These are phyloP conservation scores for Drosophila cracens DNA, from an alignment of 2,888 invertebrate species.

Conservation along the genomic window DNA sequence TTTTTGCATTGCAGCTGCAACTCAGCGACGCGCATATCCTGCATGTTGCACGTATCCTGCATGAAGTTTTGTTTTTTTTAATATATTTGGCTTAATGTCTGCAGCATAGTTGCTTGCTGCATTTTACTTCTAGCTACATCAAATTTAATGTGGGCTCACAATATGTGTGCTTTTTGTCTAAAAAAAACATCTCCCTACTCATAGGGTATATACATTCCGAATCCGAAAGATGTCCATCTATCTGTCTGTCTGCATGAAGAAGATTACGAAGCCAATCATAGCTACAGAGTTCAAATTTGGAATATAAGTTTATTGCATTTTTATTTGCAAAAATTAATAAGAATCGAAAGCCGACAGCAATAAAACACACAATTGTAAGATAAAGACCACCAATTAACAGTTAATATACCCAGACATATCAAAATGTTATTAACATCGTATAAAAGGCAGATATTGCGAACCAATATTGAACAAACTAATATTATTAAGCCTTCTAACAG, in stretches of 20 bases:
- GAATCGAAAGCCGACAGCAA: neutral
- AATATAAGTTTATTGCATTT: neutral
- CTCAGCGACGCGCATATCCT: slow-evolving; percentile 67
- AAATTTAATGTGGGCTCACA: neutral
- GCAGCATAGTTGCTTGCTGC: neutral
- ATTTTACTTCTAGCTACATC: neutral
- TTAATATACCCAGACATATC: neutral
- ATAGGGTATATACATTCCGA: neutral
- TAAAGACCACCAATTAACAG: neutral
- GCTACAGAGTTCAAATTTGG: neutral
- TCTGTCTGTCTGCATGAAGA: neutral
- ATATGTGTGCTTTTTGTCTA: neutral
- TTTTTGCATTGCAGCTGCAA: slow-evolving; percentile 63
- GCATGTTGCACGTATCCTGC: slow-evolving; percentile 45
- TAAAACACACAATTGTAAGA: neutral
- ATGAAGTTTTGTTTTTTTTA: slow-evolving; percentile 11
- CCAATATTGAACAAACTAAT: neutral
- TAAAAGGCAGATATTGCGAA: neutral
- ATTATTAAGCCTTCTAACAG: neutral
- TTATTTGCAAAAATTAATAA: neutral
- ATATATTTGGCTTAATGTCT: neutral
- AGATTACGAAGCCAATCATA: neutral
- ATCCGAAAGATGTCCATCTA: neutral
- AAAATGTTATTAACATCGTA: neutral
- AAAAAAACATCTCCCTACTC: neutral